Evolutionary conservation across 2,797 vertebrate species (phyloP).

Genomic region (Clarias laeviceps): DNA sequence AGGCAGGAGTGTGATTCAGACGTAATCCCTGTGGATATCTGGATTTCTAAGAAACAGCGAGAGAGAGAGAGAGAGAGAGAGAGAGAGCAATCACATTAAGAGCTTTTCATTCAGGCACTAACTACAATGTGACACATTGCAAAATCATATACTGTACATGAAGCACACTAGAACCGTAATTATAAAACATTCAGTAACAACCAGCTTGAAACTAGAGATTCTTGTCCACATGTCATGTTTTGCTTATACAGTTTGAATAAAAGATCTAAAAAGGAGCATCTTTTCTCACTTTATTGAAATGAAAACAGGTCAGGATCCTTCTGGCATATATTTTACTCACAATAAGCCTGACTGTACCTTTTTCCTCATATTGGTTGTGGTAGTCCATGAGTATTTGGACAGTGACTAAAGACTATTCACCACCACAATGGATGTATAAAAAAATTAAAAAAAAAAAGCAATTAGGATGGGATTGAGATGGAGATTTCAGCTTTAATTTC

Average conservation of each 20-base stretch:
- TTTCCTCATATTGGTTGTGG: no score
- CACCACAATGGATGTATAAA: no score
- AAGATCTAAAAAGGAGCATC: background rate
- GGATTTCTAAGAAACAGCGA: conserved; percentile 27
- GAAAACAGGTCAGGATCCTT: background rate
- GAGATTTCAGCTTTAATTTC: no score
- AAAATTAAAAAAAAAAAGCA: no score
- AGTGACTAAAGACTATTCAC: no score
- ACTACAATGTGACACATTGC: background rate
- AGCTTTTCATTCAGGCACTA: conserved; percentile 1
- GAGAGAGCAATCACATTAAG: conserved; percentile 17
- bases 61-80: background rate
- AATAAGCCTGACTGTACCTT: background rate
- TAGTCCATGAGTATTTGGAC: background rate
- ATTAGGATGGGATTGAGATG: no score
- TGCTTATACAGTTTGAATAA: background rate
- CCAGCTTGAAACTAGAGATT: background rate
- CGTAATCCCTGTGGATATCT: conserved; percentile 63
- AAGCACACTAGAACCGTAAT: background rate
- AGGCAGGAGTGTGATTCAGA: conserved; percentile 59
- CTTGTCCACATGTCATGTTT: background rate
- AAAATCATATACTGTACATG: background rate
- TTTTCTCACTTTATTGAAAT: conserved; percentile 1
- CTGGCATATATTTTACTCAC: background rate
- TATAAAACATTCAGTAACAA: background rate